Evolutionary conservation across 2,797 vertebrate genomes (phyloP).

Genomic region (Xiphorhynchus erythropygius): DNA sequence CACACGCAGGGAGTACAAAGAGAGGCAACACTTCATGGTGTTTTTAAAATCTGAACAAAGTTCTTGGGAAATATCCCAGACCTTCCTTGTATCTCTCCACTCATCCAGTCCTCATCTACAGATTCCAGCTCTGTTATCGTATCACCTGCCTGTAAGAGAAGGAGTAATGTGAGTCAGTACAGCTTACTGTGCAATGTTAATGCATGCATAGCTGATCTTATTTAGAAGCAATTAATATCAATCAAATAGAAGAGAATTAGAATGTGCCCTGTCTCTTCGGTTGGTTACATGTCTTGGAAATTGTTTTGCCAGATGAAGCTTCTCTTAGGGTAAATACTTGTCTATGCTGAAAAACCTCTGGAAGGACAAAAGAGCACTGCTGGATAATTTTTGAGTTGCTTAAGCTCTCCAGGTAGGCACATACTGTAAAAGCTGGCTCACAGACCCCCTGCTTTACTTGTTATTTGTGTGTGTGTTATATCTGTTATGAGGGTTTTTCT

Average conservation of each 20-base stretch:
- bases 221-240: background rate
- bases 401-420: background rate
- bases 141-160: slow-evolving; percentile 84
- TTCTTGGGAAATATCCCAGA: slow-evolving; percentile 89
- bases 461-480: background rate
- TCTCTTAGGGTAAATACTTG: background rate
- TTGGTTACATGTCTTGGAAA: background rate
- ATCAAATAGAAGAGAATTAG: background rate
- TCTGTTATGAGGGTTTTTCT: background rate
- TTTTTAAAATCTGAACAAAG: slow-evolving; percentile 82
- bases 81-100: slow-evolving; percentile 83
- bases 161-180: background rate
- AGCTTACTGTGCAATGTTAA: background rate
- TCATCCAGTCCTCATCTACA: slow-evolving; percentile 89
- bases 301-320: background rate
- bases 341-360: background rate
- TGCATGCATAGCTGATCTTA: background rate
- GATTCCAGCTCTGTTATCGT: slow-evolving; percentile 82
- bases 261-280: background rate
- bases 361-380: background rate
- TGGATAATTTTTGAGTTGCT: background rate
- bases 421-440: background rate
- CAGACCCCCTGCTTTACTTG: background rate
- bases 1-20: background rate
- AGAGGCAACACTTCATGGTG: slow-evolving; percentile 52